Evolutionary conservation across 2,888 invertebrate genomes (phyloP).

Genomic region (Polia nebulosa): DNA sequence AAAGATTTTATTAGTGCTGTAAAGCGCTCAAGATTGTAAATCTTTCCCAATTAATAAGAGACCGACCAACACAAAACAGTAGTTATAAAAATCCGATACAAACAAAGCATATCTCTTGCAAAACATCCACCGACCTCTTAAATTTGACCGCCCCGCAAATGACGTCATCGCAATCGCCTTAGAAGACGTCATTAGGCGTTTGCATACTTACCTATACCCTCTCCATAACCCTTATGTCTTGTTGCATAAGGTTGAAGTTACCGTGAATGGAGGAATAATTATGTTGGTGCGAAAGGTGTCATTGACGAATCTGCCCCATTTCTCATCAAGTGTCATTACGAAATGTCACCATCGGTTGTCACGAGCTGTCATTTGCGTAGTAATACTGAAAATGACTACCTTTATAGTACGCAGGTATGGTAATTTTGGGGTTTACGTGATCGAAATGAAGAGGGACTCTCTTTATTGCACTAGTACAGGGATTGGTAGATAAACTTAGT

Average conservation of each 20-base stretch:
- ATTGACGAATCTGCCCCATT: constrained; percentile 77
- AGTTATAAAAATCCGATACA: neutral
- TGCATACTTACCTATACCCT: constrained; percentile 27
- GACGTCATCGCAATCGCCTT: constrained; percentile 73
- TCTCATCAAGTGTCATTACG: constrained; percentile 75
- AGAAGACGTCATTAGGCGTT: constrained; percentile 72
- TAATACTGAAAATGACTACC: constrained; percentile 39
- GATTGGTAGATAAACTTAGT: neutral
- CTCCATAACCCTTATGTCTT: constrained; percentile 5
- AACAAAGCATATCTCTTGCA: constrained; percentile 47
- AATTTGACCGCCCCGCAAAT: constrained; percentile 64
- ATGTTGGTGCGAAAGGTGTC: constrained; percentile 61
- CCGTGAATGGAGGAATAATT: neutral
- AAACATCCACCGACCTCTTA: constrained; percentile 40
- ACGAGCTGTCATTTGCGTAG: constrained; percentile 37
- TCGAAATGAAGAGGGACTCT: constrained; percentile 3
- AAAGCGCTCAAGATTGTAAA: neutral
- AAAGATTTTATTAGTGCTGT: too few species aligned
- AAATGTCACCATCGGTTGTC: constrained; percentile 62
- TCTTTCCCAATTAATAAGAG: neutral
- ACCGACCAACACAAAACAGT: neutral
- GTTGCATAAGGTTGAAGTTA: constrained; percentile 33
- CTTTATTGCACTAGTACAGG: constrained; percentile 5
- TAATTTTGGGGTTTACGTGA: constrained; percentile 26
- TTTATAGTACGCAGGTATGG: constrained; percentile 18